phyloP scores from a whole-genome alignment of 2,113 vertebrate genomes.

The Pipra filicauda region DNA sequence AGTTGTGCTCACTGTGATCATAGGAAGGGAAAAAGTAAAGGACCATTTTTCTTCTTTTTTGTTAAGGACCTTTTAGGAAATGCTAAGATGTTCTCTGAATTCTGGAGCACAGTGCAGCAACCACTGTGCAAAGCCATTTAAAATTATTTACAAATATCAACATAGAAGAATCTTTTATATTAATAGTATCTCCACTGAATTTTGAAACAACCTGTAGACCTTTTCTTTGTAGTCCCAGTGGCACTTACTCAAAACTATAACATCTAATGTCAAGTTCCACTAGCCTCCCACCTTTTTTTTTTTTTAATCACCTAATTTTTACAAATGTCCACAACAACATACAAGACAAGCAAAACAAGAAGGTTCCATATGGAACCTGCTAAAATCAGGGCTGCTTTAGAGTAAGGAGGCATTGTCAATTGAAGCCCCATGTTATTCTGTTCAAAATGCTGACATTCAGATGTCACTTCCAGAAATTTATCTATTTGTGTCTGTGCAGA shows the following conservation, averaged over 20 bases:
- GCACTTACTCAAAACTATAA: background rate
- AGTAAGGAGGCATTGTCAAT: background rate
- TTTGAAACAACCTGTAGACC: background rate
- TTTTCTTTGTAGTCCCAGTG: background rate
- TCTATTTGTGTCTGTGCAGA: background rate
- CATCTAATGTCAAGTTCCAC: background rate
- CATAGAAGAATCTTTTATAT: background rate
- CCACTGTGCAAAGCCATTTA: background rate
- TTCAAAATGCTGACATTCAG: background rate
- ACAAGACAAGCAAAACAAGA: background rate
- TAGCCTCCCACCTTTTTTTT: background rate
- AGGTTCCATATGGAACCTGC: background rate
- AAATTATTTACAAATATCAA: background rate
- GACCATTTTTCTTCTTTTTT: background rate
- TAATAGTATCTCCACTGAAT: background rate
- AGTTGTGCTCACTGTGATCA: background rate
- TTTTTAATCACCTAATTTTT: background rate
- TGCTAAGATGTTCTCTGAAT: background rate
- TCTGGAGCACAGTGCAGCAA: background rate
- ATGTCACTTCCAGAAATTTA: background rate
- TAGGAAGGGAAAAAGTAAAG: background rate
- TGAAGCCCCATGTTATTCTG: background rate
- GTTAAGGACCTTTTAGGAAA: background rate
- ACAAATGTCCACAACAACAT: background rate
- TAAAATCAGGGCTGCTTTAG: background rate